Percentiles rank a stretch among this genome's conserved stretches.
Conservation (phyloP, 2,888 invertebrate genomes). For the Phlogophora meticulosa region DNA sequence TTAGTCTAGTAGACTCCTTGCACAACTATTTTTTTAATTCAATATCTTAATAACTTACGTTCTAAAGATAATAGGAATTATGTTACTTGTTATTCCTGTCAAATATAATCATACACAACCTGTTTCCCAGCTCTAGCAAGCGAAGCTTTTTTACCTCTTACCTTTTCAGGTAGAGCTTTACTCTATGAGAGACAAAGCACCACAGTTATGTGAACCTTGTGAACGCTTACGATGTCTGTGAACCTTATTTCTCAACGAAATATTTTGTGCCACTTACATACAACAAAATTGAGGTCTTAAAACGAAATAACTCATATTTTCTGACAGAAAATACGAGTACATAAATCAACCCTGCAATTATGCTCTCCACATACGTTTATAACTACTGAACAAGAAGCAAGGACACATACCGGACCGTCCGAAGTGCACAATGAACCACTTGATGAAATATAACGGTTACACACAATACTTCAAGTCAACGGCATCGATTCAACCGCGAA, state of each 20-base stretch:
- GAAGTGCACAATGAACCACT: slow-evolving; percentile 80
- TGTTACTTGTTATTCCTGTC: neutral
- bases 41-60: neutral
- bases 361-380: slow-evolving; percentile 40
- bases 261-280: slow-evolving; percentile 4
- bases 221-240: slow-evolving; percentile 19
- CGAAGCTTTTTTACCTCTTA: slow-evolving; percentile 25
- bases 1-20: neutral
- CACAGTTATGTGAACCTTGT: slow-evolving; percentile 43
- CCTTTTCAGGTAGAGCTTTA: slow-evolving; percentile 32
- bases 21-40: neutral
- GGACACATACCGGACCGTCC: slow-evolving; percentile 83
- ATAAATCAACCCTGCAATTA: slow-evolving; percentile 14
- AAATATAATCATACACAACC: slow-evolving; percentile 18
- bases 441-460: slow-evolving; percentile 82
- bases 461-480: slow-evolving; percentile 78
- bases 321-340: neutral
- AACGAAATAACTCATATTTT: neutral
- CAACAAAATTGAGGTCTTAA: neutral
- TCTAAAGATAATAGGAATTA: neutral
- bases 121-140: slow-evolving; percentile 26
- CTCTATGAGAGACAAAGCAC: slow-evolving; percentile 38
- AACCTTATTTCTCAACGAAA: slow-evolving; percentile 9
- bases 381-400: slow-evolving; percentile 71
- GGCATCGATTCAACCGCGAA: slow-evolving; percentile 74